phyloP scores from a whole-genome alignment of 2,797 vertebrate genomes.

The Xenentodon cancila region DNA sequence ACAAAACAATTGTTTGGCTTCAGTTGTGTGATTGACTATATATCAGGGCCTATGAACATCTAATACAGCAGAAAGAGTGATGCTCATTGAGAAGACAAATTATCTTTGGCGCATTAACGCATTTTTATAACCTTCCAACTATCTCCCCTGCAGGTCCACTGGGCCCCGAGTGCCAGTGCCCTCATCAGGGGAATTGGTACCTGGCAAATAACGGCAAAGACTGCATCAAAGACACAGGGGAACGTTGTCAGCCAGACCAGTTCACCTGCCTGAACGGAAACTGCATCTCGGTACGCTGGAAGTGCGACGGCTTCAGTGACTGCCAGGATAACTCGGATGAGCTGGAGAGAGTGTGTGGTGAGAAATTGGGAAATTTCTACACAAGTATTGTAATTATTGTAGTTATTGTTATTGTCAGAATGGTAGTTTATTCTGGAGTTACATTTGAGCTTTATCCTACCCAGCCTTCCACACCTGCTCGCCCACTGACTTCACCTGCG shows the following conservation, averaged over 20 bases:
- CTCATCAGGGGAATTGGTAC: constrained; percentile 90
- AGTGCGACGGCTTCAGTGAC: constrained; percentile 87
- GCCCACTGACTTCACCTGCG: constrained; percentile 88
- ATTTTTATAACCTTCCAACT: constrained; percentile 1
- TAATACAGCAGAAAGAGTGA: not conserved
- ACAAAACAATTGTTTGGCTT: no score
- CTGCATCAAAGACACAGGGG: constrained; percentile 87
- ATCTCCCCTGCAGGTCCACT: constrained; percentile 82
- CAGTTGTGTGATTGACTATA: no score
- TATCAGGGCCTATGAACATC: not conserved
- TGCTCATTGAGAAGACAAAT: constrained; percentile 14
- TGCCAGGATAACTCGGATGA: constrained; percentile 91
- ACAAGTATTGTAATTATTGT: not conserved
- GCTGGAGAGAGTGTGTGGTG: constrained; percentile 91
- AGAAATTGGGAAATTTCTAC: constrained; percentile 1
- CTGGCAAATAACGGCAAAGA: constrained; percentile 90
- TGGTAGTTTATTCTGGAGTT: no score
- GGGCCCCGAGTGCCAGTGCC: constrained; percentile 94
- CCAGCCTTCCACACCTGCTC: constrained; percentile 93
- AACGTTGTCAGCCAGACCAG: constrained; percentile 81
- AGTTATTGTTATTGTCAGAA: no score
- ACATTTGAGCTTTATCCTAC: not conserved
- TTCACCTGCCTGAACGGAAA: constrained; percentile 91
- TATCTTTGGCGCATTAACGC: constrained; percentile 15
- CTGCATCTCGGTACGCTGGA: constrained; percentile 85